Evolutionary conservation across 2,113 vertebrate genomes (phyloP).

Genomic region (Ranitomeya variabilis): DNA sequence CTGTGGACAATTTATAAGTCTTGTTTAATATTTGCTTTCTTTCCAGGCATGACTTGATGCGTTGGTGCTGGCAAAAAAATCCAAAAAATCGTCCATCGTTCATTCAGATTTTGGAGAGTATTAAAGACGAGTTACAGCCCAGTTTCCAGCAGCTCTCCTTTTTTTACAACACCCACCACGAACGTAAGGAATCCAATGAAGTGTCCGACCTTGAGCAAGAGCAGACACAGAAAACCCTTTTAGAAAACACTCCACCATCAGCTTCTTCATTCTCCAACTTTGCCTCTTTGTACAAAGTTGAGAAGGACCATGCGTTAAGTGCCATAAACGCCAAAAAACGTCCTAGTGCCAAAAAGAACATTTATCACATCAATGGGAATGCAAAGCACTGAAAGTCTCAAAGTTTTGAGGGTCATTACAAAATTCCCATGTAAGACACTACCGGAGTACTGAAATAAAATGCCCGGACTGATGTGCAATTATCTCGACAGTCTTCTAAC

Average conservation of each 20-base stretch:
- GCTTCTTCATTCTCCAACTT: neutral
- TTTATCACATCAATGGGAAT: conserved; percentile 62
- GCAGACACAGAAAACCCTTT: neutral
- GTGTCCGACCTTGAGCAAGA: conserved; percentile 39
- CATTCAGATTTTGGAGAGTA: conserved; percentile 72
- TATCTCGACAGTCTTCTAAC: neutral
- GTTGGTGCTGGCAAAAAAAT: conserved; percentile 77
- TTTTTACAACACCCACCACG: conserved; percentile 68
- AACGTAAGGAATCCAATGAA: conserved; percentile 42
- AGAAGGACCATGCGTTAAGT: neutral
- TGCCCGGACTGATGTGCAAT: neutral
- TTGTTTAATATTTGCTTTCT: neutral
- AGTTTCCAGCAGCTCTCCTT: conserved; percentile 74
- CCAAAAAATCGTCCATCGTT: conserved; percentile 75
- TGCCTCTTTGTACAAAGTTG: neutral
- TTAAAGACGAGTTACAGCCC: conserved; percentile 68
- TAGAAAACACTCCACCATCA: rapidly evolving
- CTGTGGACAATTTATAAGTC: neutral
- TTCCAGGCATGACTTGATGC: conserved; percentile 75
- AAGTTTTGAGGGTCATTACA: neutral
- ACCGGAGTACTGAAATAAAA: neutral
- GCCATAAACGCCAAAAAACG: neutral
- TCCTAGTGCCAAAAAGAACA: conserved; percentile 30
- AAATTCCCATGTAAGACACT: neutral
- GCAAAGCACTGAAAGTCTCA: conserved; percentile 54